Conservation (phyloP, 2,113 vertebrate species). For the Cryptomyrus ogoouensis region DNA sequence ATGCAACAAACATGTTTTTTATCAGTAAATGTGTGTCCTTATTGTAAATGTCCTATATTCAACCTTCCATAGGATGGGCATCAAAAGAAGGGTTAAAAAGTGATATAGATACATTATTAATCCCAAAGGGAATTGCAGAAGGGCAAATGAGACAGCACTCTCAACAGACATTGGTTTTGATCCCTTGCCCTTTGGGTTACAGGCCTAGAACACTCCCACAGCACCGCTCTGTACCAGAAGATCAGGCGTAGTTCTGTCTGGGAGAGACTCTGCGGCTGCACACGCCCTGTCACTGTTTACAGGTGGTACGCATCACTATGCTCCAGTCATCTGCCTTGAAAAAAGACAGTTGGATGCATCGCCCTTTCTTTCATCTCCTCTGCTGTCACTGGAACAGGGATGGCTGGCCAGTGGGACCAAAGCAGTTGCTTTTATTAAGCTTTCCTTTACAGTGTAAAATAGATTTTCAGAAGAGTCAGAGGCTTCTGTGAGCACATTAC, state of each 20-base stretch:
- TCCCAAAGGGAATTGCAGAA: not conserved
- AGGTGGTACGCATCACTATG: not conserved
- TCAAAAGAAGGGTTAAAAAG: not conserved
- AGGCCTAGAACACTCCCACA: not conserved
- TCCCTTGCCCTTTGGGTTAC: not conserved
- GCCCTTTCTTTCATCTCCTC: not conserved
- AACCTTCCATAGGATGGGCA: not conserved
- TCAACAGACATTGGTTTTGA: not conserved
- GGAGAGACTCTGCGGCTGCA: not conserved
- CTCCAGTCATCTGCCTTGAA: not conserved
- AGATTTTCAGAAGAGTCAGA: not conserved
- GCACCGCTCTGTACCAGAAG: not conserved
- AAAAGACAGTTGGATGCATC: not conserved
- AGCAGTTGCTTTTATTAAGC: not conserved
- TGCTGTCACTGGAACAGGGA: not conserved
- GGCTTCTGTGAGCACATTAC: not conserved
- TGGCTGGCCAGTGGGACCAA: not conserved
- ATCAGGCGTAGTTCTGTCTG: not conserved
- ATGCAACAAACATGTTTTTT: not conserved
- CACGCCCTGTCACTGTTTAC: not conserved
- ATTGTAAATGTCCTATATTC: not conserved
- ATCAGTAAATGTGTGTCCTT: not conserved
- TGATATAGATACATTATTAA: not conserved
- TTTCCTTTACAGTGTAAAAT: not conserved
- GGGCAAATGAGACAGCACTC: not conserved